Evolutionary conservation across 2,888 invertebrate genomes (phyloP).

Genomic region (Halictus quadricinctus): DNA sequence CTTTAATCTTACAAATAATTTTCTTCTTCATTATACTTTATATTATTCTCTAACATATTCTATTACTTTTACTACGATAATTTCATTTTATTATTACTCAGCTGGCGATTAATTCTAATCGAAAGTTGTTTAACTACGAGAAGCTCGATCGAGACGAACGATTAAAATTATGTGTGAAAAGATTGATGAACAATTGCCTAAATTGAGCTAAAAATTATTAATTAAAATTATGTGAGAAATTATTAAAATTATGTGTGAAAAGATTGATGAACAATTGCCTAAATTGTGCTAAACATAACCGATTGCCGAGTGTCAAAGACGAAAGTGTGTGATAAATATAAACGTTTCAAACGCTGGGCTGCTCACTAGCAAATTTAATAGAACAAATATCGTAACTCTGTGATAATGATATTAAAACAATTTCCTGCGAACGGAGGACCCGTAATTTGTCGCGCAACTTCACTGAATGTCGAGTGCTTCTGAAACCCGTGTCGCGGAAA

Average conservation of each 20-base stretch:
- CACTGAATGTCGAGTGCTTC: conserved; percentile 11
- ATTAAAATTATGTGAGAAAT: too few species aligned
- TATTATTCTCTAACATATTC: neutral
- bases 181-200: too few species aligned
- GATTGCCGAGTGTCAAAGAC: too few species aligned
- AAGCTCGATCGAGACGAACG: neutral
- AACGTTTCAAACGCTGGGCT: neutral
- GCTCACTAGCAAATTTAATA: neutral
- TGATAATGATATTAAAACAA: neutral
- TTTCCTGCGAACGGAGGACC: neutral
- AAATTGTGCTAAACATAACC: too few species aligned
- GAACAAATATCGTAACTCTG: neutral
- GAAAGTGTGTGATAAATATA: too few species aligned
- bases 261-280: too few species aligned
- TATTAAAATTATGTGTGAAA: too few species aligned
- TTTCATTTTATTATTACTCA: neutral
- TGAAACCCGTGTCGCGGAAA: conserved; percentile 2
- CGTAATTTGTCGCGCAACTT: neutral
- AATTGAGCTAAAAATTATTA: too few species aligned
- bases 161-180: too few species aligned
- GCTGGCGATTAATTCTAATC: neutral
- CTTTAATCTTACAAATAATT: neutral
- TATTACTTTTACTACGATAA: neutral
- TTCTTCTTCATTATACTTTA: neutral
- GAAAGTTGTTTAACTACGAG: neutral